A percentile compares a stretch with the other conserved stretches of the same genome.
These are phyloP conservation scores for Zygothrica quintamaculata DNA, from an alignment of 2,888 invertebrate species.

Conservation along the genomic window DNA sequence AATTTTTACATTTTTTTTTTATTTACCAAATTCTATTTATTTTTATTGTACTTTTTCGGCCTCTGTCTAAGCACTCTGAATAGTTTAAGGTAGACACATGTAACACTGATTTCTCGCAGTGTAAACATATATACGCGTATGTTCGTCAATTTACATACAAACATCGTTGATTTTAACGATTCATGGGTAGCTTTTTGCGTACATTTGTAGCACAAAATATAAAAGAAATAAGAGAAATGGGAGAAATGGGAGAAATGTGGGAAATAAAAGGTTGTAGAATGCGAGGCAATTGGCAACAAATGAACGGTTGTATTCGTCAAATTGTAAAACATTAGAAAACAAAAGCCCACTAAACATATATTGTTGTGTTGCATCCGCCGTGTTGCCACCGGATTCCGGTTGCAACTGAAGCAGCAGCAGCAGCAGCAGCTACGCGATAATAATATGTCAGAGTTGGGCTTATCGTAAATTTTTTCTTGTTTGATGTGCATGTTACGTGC, in stretches of 20 bases:
- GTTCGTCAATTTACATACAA: conserved; percentile 3
- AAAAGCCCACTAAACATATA: conserved; percentile 67
- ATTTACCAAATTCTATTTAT: too few relatives aligned
- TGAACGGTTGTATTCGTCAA: conserved; percentile 52
- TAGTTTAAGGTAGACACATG: too few relatives aligned
- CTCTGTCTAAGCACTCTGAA: too few relatives aligned
- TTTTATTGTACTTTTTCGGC: too few relatives aligned
- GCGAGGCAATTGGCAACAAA: conserved; percentile 67
- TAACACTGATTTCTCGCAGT: neutral
- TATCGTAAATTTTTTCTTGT: conserved; percentile 10
- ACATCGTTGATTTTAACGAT: neutral
- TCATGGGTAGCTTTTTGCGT: neutral
- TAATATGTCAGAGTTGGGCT: conserved; percentile 50
- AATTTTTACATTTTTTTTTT: too few relatives aligned
- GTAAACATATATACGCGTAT: conserved; percentile 1
- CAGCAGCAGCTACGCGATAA: conserved; percentile 68
- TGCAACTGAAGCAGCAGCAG: conserved; percentile 36
- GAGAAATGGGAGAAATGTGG: too few relatives aligned
- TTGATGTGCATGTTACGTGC: conserved; percentile 33
- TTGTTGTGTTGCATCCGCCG: conserved; percentile 36
- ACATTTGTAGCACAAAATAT: conserved; percentile 35
- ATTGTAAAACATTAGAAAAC: conserved; percentile 71
- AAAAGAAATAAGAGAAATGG: too few relatives aligned
- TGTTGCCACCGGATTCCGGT: conserved; percentile 31
- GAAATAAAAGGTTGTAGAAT: too few relatives aligned